Conservation (phyloP, 1,140 invertebrate genomes). For the Heliothis subflexa region DNA sequence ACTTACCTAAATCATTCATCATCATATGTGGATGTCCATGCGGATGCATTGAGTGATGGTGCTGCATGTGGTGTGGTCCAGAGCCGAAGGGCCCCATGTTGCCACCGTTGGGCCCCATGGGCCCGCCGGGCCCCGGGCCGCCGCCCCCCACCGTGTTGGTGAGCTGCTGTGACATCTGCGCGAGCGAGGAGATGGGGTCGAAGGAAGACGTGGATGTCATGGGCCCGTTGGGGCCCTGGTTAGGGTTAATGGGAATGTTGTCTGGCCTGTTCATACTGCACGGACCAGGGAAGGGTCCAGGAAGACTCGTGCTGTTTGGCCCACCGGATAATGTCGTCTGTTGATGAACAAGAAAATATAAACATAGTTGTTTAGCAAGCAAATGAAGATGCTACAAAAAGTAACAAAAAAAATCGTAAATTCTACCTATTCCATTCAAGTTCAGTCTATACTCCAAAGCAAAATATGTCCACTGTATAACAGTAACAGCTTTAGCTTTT, state of each 20-base stretch:
- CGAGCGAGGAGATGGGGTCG: constrained; percentile 96
- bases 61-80: constrained; percentile 79
- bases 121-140: constrained; percentile 86
- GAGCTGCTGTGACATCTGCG: constrained; percentile 97
- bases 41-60: constrained; percentile 81
- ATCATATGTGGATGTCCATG: constrained; percentile 82
- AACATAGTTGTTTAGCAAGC: not conserved
- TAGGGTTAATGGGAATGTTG: constrained; percentile 94
- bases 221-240: constrained; percentile 84
- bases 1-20: constrained; percentile 82
- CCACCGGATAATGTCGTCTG: constrained; percentile 81
- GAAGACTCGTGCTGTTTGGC: constrained; percentile 77
- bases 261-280: constrained; percentile 88
- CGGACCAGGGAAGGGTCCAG: constrained; percentile 74
- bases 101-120: constrained; percentile 85
- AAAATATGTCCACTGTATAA: too few species aligned
- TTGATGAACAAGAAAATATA: constrained; percentile 45
- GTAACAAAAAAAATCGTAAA: too few species aligned
- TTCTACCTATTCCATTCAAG: too few species aligned
- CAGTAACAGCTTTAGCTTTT: not conserved
- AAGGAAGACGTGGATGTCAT: constrained; percentile 89
- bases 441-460: too few species aligned
- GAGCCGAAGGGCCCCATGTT: constrained; percentile 87
- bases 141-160: constrained; percentile 89
- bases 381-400: too few species aligned